Base-by-base conservation (phyloP, 37 sponge, comb jelly and placozoan genomes). In the Beroe forskalii region DNA sequence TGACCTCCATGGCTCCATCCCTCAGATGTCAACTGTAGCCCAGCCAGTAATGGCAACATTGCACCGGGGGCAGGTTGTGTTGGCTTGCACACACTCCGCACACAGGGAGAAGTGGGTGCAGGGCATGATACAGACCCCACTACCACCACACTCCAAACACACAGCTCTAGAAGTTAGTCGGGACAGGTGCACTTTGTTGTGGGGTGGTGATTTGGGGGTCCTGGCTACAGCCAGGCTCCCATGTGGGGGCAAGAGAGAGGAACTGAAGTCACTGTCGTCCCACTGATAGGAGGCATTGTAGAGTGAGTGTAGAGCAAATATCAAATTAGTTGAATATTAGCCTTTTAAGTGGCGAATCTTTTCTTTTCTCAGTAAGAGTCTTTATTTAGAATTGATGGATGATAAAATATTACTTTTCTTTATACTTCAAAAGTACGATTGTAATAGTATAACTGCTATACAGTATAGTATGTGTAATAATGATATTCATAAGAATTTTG, bases 261-360 rank as follows among this genome's bases (percentile, higher is more conserved):
- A 72, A 8, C 39, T 72, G 75, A 72, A 72, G 22, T 72, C 75
- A 72, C 75, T 72, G 38, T 72, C 75, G 75, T 72, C 75, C 75
- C 75, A 72, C 75, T 72, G 75, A 72, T 30, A 37, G 20, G 8
- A 25, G 6, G 8, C 60, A 55, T 55, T 55, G 17, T 55, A 20
- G 17, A 55, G 60, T 17, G n/a, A n/a, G n/a, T n/a, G n/a, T n/a
- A n/a, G n/a, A n/a, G n/a, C n/a, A n/a, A n/a, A n/a, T n/a, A n/a
- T n/a, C n/a, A n/a, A n/a, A n/a, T n/a, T n/a, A n/a, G n/a, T n/a
- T n/a, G n/a, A n/a, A n/a, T n/a, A n/a, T n/a, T n/a, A n/a, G n/a
- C n/a, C n/a, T n/a, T n/a, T n/a, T n/a, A n/a, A n/a, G n/a, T n/a
- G n/a, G n/a, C n/a, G n/a, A n/a, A n/a, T n/a, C n/a, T n/a, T n/a